phyloP scores from a whole-genome alignment of 2,797 vertebrate genomes.

The Peromyscus attwateri region DNA sequence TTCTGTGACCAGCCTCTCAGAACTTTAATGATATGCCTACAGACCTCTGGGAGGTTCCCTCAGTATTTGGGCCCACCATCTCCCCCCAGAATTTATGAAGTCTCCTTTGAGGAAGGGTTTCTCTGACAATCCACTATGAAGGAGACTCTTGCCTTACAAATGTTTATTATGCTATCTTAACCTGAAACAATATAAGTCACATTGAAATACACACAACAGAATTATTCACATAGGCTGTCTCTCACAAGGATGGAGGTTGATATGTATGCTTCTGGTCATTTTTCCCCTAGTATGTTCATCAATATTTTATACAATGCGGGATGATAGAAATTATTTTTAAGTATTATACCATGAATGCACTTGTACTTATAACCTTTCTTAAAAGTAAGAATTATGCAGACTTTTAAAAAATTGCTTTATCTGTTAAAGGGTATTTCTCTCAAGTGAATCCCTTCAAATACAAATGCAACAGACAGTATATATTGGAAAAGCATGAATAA shows the following conservation, averaged over 20 bases:
- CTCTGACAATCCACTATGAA: neutral
- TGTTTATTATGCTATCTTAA: neutral
- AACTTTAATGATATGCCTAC: neutral
- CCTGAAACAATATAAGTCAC: neutral
- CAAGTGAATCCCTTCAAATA: neutral
- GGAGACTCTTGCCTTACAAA: neutral
- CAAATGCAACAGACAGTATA: neutral
- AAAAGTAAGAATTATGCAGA: neutral
- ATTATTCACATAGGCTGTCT: neutral
- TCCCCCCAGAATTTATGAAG: neutral
- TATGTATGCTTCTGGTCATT: neutral
- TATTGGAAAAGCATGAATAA: neutral
- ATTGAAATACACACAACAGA: neutral
- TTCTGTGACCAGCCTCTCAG: neutral
- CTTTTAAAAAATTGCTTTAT: neutral
- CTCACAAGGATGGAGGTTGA: neutral
- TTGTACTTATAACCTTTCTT: neutral
- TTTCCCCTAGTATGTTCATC: neutral
- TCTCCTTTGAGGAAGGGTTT: neutral
- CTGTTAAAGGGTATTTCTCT: neutral
- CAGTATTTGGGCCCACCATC: neutral
- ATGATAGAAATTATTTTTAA: neutral
- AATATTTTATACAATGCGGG: accelerated
- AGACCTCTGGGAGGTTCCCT: neutral
- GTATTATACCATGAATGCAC: neutral